Percentiles rank a stretch among this genome's conserved stretches.
phyloP scores from a whole-genome alignment of 2,113 vertebrate genomes.

The Chamaea fasciata region DNA sequence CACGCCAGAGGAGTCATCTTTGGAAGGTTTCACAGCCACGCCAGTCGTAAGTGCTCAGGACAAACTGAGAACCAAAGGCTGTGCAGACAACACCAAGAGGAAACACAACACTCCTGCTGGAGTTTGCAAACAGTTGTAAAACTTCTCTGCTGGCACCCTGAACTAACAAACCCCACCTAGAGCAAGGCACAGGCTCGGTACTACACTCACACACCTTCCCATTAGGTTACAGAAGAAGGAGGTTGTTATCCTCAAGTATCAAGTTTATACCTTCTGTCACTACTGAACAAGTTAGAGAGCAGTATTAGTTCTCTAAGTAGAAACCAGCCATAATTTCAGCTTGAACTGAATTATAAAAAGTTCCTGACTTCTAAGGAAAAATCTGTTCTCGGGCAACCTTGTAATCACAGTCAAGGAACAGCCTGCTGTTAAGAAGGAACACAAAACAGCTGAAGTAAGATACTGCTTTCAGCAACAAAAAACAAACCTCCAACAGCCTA shows the following conservation, averaged over 20 bases:
- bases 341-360: background rate
- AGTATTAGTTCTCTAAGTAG: background rate
- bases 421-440: background rate
- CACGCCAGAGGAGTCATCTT: background rate
- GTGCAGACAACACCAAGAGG: background rate
- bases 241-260: background rate
- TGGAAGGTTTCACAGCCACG: background rate
- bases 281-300: background rate
- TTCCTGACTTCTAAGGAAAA: background rate
- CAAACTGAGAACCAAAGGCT: background rate
- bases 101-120: fast-evolving
- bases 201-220: fast-evolving
- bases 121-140: background rate
- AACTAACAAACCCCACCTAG: background rate
- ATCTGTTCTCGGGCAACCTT: background rate
- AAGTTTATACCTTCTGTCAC: background rate
- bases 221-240: background rate
- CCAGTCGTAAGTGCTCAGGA: background rate
- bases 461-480: background rate
- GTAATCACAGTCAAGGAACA: background rate
- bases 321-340: background rate
- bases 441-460: background rate
- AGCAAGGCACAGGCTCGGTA: background rate
- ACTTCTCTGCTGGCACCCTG: background rate
- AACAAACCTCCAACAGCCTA: background rate